These are phyloP conservation scores for Catamblyrhynchus diadema DNA, from an alignment of 2,797 vertebrate species.

Conservation along the genomic window DNA sequence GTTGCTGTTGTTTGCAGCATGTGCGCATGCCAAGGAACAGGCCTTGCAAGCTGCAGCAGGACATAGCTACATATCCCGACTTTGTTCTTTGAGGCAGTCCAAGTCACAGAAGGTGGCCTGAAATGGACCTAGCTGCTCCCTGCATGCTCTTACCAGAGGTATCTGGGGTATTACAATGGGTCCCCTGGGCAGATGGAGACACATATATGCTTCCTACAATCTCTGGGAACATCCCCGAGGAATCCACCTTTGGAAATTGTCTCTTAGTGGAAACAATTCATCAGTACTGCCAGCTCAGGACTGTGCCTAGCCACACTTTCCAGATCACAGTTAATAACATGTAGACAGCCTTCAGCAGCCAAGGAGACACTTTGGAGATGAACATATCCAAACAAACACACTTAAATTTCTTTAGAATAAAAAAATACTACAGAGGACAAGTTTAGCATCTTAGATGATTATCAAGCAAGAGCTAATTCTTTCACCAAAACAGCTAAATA, in stretches of 20 bases:
- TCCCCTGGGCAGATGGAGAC: rapidly evolving
- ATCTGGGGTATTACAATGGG: not conserved
- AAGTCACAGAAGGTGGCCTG: not conserved
- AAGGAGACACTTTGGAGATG: not conserved
- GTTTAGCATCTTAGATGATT: not conserved
- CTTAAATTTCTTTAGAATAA: not conserved
- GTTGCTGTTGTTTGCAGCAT: not conserved
- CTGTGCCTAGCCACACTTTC: not conserved
- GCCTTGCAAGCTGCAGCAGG: not conserved
- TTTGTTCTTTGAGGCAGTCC: not conserved
- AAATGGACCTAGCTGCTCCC: not conserved
- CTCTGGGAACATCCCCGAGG: not conserved
- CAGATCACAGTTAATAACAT: not conserved
- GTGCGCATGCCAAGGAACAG: not conserved
- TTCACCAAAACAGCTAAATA: constrained; percentile 38
- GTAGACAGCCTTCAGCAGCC: not conserved
- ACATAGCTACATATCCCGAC: not conserved
- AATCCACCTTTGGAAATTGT: not conserved
- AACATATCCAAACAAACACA: not conserved
- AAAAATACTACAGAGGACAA: not conserved
- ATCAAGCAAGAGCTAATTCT: constrained; percentile 23
- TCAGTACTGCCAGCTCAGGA: not conserved
- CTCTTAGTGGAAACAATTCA: not conserved
- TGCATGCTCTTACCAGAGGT: not conserved
- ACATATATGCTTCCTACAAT: rapidly evolving